phyloP scores from a whole-genome alignment of 35 echinoderm and acorn worm genomes.

The Lytechinus variegatus region DNA sequence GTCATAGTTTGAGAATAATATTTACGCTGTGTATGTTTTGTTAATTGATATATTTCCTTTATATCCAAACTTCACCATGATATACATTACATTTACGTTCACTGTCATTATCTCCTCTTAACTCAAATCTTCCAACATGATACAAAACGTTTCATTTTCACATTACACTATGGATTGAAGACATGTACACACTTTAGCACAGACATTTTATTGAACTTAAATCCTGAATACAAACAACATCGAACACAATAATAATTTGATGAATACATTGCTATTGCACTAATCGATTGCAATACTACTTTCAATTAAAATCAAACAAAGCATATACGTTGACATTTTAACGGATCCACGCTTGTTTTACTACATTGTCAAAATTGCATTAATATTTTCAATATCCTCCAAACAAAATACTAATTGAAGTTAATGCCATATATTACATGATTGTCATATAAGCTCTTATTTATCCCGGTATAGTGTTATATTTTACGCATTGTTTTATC shows the following conservation, averaged over 20 bases:
- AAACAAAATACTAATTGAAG: neutral
- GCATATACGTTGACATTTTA: neutral
- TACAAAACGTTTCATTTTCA: too few relatives aligned
- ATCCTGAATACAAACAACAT: neutral
- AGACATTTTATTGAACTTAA: neutral
- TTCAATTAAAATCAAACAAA: neutral
- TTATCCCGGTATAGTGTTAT: too few relatives aligned
- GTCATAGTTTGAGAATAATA: too few relatives aligned
- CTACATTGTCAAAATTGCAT: neutral
- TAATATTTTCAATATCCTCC: neutral
- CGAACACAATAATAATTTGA: neutral
- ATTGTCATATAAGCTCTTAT: too few relatives aligned
- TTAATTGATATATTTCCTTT: too few relatives aligned
- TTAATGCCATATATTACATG: neutral
- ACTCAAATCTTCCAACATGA: too few relatives aligned
- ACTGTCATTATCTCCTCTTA: too few relatives aligned
- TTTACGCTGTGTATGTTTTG: too few relatives aligned
- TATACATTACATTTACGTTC: too few relatives aligned
- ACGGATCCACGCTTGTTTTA: neutral
- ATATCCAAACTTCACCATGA: too few relatives aligned
- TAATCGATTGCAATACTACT: neutral
- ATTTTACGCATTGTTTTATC: too few relatives aligned
- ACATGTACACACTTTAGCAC: neutral
- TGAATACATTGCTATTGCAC: neutral
- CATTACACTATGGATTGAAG: too few relatives aligned